Evolutionary conservation across 2,888 invertebrate genomes (phyloP), one percentile per base, ranked within the genome.

Genomic region (Polyploca ridens): DNA sequence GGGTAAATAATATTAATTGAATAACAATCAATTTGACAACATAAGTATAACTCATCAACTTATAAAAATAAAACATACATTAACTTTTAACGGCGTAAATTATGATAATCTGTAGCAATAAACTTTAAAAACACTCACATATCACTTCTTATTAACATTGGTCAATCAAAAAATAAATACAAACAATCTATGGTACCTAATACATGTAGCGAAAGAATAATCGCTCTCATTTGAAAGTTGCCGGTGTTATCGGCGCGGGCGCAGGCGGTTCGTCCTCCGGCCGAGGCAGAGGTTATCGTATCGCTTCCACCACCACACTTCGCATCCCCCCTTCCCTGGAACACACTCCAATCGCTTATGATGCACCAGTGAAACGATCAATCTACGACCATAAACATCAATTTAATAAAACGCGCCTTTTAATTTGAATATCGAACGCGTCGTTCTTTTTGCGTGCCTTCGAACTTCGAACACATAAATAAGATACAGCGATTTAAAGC

Each of bases 251-350:
- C 91, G 82, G 75, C 54, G 54, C 54, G 54, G 54, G 54, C 54
- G 54, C 54, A 19, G 54, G 54, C 76, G 64, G 69, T 62, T 75
- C 87, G 88, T 90, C 89, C 91, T 90, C 90, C 87, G 88, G 77
- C 79, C 78, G 83, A 79, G 86, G 75, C 88, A 83, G 81, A 88
- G 93, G 93, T 92, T 93, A 93, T 93, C 93, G 73, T 93, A 92
- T 93, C 93, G 74, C 70, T 76, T 68, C 82, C 84, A 79, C 82
- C 82, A 82, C 82, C 78, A 81, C 83, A 70, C 65, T 62, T 73
- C 69, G 70, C 75, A 75, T 75, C 81, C 81, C 85, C 83, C 84
- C 82, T 81, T 82, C 85, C 81, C 76, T 76, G 76, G 75, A 75
- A 61, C 79, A 77, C 74, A 73, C 80, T 78, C 73, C 79, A 77